phyloP scores from a whole-genome alignment of 2,888 invertebrate genomes.

The Empis stercorea region DNA sequence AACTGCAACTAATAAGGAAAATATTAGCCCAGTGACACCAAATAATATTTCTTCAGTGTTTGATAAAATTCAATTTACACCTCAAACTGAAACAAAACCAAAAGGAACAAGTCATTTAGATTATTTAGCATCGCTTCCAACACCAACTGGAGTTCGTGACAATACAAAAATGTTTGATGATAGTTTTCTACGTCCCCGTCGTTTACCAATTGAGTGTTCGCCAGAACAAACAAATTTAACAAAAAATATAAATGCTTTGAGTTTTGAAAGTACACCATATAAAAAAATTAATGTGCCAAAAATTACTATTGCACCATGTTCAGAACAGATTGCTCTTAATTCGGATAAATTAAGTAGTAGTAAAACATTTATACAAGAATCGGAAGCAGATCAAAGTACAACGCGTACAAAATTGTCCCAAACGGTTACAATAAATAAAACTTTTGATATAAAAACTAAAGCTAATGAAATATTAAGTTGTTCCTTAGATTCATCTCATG shows the following conservation, averaged over 20 bases:
- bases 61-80: slow-evolving; percentile 33
- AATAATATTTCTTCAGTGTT: slow-evolving; percentile 26
- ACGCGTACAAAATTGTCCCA: slow-evolving; percentile 1
- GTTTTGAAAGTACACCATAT: no score
- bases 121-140: slow-evolving; percentile 26
- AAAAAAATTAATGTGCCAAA: no score
- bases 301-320: no score
- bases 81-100: slow-evolving; percentile 16
- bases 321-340: no score
- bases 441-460: slow-evolving; percentile 24
- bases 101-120: slow-evolving; percentile 18
- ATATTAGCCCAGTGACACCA: slow-evolving; percentile 34
- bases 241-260: no score
- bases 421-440: slow-evolving; percentile 19
- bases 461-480: slow-evolving; percentile 13
- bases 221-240: no score
- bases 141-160: slow-evolving; percentile 19
- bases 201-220: no score
- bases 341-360: slow-evolving; percentile 17
- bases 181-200: no score
- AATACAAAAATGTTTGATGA: no score
- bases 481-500: no score
- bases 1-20: slow-evolving; percentile 34
- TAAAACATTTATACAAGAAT: slow-evolving; percentile 21
- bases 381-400: slow-evolving; percentile 9